phyloP scores from a whole-genome alignment of 2,797 vertebrate genomes.

The Anabas testudineus region DNA sequence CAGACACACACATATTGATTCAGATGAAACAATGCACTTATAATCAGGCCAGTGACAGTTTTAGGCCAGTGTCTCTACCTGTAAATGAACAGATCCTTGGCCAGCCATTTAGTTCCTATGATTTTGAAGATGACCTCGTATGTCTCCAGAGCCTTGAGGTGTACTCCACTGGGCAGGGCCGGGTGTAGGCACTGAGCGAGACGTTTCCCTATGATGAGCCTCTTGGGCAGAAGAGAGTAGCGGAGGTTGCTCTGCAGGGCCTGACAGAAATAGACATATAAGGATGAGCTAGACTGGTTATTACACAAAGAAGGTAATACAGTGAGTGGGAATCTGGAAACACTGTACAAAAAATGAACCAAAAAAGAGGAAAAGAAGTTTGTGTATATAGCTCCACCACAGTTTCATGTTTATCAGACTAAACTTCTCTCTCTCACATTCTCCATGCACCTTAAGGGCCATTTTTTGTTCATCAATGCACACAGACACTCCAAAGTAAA shows the following conservation, averaged over 20 bases:
- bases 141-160: slow-evolving; percentile 97
- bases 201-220: slow-evolving; percentile 95
- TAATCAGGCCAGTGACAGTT: not conserved
- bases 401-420: slow-evolving; percentile 3
- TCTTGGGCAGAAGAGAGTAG: slow-evolving; percentile 92
- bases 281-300: not conserved
- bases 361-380: not conserved
- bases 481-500: slow-evolving; percentile 59
- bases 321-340: not conserved
- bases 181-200: slow-evolving; percentile 97
- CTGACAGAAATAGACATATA: slow-evolving; percentile 71
- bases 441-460: not conserved
- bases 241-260: slow-evolving; percentile 97
- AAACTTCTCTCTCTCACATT: not conserved
- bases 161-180: slow-evolving; percentile 96
- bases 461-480: slow-evolving; percentile 7
- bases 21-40: slow-evolving; percentile 1
- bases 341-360: not conserved
- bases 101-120: slow-evolving; percentile 96
- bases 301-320: not conserved
- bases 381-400: not conserved
- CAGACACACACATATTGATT: slow-evolving; percentile 22
- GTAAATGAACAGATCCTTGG: slow-evolving; percentile 97
- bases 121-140: slow-evolving; percentile 99
- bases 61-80: slow-evolving; percentile 81